phyloP scores from a whole-genome alignment of 1,140 invertebrate species.

The Atta cephalotes region DNA sequence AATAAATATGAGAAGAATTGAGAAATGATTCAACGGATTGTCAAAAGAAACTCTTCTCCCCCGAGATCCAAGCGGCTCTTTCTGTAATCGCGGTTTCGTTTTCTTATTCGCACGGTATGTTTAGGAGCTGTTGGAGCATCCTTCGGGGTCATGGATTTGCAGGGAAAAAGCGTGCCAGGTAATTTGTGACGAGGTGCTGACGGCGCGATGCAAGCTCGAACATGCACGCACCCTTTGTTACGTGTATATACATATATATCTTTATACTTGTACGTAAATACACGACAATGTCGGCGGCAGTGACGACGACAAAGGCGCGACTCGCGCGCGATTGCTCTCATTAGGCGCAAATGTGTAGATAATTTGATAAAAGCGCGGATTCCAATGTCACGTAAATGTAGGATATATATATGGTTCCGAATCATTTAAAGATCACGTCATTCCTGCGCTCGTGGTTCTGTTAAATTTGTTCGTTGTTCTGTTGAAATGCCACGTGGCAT shows the following conservation, averaged over 20 bases:
- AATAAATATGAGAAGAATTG: neutral
- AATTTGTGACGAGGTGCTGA: constrained; percentile 80
- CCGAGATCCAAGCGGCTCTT: constrained; percentile 53
- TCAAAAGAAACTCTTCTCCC: neutral
- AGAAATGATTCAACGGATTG: neutral
- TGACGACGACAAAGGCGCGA: constrained; percentile 57
- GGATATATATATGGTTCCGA: constrained; percentile 75
- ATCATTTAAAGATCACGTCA: constrained; percentile 61
- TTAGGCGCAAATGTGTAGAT: constrained; percentile 80
- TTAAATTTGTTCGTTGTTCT: constrained; percentile 52
- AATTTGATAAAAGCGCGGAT: constrained; percentile 82
- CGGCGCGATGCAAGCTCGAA: constrained; percentile 65
- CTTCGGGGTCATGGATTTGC: constrained; percentile 36
- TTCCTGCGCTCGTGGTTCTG: neutral
- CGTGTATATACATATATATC: constrained; percentile 59
- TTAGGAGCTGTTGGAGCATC: constrained; percentile 79
- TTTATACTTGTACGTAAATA: constrained; percentile 68
- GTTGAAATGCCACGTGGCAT: constrained; percentile 34
- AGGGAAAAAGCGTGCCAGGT: constrained; percentile 75
- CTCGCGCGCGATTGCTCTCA: constrained; percentile 75
- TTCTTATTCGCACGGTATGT: constrained; percentile 73
- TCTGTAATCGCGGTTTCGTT: constrained; percentile 43
- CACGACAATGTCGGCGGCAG: constrained; percentile 24
- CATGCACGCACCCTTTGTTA: constrained; percentile 50
- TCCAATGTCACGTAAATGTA: constrained; percentile 80